Base-by-base conservation (phyloP, 2,888 invertebrate genomes). In the Tricholauxania praeusta region DNA sequence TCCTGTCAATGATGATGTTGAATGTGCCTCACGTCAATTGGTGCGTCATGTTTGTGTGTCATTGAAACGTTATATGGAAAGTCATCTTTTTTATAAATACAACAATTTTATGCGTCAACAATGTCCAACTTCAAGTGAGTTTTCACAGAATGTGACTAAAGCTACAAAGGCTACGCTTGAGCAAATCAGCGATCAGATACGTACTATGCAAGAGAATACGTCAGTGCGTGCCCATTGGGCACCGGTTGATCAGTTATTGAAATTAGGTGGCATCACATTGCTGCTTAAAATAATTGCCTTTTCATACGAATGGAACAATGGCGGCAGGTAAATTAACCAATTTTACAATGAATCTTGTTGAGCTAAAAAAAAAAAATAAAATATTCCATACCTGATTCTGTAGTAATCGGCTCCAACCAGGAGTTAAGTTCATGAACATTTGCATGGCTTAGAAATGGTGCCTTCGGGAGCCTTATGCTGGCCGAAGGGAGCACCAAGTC, bases 21-120 rank as follows among this genome's bases (percentile, higher is more conserved):
- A 96, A 74, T 96, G 95, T 85, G 95, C 96, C 3, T 95, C 95
- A 28, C 88, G 96, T 0, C 97, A 98, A 88, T 93, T 96, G 70
- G 95, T 97, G 0, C 89, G 97, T 0, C 97, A 97, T 84, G 97
- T 97, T 0, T 95, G 95, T 82, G 93, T 94, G 10, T 95, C 97
- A 0, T 90, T 97, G 2, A 93, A 96, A 82, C 91, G 95, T 80
- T 98, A 98, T 82, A 91, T 97, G 85, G 96, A 98, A 84, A 95
- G 96, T 0, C 98, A 99, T 86, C 88, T 98, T 68, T 91, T 92
- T 80, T 89, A 92, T 69, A 94, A 94, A 87, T 92, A 93, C n/a
- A 93, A 94, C 76, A 91, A 91, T 76, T 87, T 94, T 76, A 88
- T 91, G 82, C 86, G 92, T 77, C 89, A 91, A 72, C 89, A 92